Percentiles rank a stretch among this genome's conserved stretches.
Evolutionary conservation across 2,113 vertebrate genomes (phyloP).

Genomic region (Labeo catla): DNA sequence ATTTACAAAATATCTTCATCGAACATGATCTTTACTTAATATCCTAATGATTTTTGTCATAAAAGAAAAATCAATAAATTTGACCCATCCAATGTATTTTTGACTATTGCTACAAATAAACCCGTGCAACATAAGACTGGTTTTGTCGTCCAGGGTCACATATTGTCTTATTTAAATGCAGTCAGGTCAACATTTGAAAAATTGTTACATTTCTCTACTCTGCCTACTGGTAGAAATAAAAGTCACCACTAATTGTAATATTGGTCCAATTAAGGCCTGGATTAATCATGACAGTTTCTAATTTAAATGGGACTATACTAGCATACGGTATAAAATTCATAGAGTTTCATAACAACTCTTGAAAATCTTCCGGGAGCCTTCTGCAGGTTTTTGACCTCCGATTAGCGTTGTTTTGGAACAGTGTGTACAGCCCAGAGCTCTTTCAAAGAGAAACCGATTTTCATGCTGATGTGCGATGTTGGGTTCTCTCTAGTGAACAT

Average conservation of each 20-base stretch:
- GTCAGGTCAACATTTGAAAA: too few species aligned
- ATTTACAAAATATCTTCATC: too few species aligned
- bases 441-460: slow-evolving; percentile 79
- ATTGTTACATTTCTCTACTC: background rate
- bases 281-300: background rate
- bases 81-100: too few species aligned
- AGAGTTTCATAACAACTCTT: slow-evolving; percentile 75
- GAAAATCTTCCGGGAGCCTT: slow-evolving; percentile 71
- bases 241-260: slow-evolving; percentile 72
- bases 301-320: slow-evolving; percentile 77
- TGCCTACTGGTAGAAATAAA: slow-evolving; percentile 66
- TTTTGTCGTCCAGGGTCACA: too few species aligned
- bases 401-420: slow-evolving; percentile 78
- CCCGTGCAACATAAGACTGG: too few species aligned
- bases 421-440: slow-evolving; percentile 74
- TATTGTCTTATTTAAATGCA: background rate
- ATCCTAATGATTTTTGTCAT: too few species aligned
- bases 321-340: slow-evolving; percentile 64
- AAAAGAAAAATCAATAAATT: too few species aligned
- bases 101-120: too few species aligned
- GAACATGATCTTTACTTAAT: too few species aligned
- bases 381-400: slow-evolving; percentile 77
- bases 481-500: slow-evolving; percentile 75
- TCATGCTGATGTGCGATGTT: slow-evolving; percentile 81
- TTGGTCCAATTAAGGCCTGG: background rate